phyloP scores from a whole-genome alignment of 2,888 invertebrate species.

The Agrochola lychnidis region DNA sequence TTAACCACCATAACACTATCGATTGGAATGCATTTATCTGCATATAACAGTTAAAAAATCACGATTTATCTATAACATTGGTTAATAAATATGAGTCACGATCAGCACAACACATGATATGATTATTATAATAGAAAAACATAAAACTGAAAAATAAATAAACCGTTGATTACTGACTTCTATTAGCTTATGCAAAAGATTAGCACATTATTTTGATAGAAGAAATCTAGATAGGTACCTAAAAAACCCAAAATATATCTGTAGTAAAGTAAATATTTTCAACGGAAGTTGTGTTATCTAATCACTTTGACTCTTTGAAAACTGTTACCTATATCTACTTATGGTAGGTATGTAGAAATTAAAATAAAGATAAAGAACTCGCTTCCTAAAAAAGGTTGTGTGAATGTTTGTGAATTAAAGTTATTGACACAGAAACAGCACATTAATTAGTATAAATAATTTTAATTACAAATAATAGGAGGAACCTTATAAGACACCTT shows the following conservation, averaged over 20 bases:
- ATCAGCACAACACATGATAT: conserved; percentile 30
- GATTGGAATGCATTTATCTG: conserved; percentile 21
- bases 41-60: conserved; percentile 37
- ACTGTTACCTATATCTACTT: conserved; percentile 4
- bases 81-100: conserved; percentile 53
- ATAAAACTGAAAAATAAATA: not conserved
- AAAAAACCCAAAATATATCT: conserved; percentile 26
- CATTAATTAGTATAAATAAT: not conserved
- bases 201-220: not conserved
- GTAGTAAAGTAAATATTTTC: conserved; percentile 38
- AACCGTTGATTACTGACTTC: not conserved
- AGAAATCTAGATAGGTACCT: conserved; percentile 2
- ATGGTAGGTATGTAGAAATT: conserved; percentile 17
- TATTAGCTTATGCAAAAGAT: conserved; percentile 3
- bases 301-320: conserved; percentile 44
- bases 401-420: conserved; percentile 9
- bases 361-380: conserved; percentile 43
- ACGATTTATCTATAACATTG: conserved; percentile 51
- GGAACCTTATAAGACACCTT: not conserved
- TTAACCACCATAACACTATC: conserved; percentile 2
- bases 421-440: conserved; percentile 12
- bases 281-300: conserved; percentile 50
- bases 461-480: not conserved
- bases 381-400: conserved; percentile 10
- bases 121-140: not conserved